Evolutionary conservation across 2,888 invertebrate species (phyloP).

Genomic region (Apamea sordens): DNA sequence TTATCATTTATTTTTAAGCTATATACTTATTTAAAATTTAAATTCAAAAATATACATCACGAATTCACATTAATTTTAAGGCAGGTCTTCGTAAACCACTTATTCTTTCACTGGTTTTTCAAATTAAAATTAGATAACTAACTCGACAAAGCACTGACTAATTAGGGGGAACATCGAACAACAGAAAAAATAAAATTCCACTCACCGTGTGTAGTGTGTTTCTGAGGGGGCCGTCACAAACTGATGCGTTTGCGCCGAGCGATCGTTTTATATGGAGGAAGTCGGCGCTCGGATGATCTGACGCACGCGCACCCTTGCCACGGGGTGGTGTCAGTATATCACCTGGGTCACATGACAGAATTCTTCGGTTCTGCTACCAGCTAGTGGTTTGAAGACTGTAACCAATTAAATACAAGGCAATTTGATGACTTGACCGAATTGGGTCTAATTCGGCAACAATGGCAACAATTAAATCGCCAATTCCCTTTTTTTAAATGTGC

Average conservation of each 20-base stretch:
- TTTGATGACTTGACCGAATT: not conserved
- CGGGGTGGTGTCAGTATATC: constrained; percentile 65
- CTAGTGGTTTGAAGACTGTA: not conserved
- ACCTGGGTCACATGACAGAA: constrained; percentile 28
- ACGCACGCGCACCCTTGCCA: constrained; percentile 76
- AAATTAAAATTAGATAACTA: not conserved
- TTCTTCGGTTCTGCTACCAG: not conserved
- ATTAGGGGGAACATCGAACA: constrained; percentile 30
- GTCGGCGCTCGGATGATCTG: constrained; percentile 68
- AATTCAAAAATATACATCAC: not conserved
- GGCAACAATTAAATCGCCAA: not conserved
- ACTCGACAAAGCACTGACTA: constrained; percentile 29
- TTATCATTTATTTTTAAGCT: constrained; percentile 7
- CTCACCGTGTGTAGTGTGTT: constrained; percentile 81
- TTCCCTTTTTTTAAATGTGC: not conserved
- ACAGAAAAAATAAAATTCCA: constrained; percentile 56
- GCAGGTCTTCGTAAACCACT: constrained; percentile 9
- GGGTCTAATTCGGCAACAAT: not conserved
- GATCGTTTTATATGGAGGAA: constrained; percentile 86
- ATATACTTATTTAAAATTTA: not conserved
- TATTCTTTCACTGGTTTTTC: constrained; percentile 23
- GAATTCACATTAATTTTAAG: constrained; percentile 12
- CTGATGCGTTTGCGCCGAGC: constrained; percentile 83
- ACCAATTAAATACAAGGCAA: not conserved
- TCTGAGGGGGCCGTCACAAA: constrained; percentile 82